Base-by-base conservation (phyloP, 2,797 vertebrate species). In the Crocidura indochinensis region DNA sequence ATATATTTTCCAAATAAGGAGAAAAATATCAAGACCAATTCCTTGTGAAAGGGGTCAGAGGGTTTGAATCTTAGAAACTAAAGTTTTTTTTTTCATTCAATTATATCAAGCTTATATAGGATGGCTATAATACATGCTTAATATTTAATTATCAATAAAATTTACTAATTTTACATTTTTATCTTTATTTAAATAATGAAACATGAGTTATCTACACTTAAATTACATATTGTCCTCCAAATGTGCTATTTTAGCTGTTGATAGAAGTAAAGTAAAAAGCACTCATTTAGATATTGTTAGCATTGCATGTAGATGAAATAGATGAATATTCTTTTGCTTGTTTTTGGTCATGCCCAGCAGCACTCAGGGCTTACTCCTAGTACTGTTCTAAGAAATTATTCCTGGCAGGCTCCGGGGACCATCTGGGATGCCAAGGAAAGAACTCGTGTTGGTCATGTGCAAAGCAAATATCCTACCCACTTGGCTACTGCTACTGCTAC, bases 121-220 rank as follows among this genome's bases (percentile, higher is more conserved):
- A 17, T 83, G 11, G 51, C 26, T 76, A 68, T 83, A 74, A 74
- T 12, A 29, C 46, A 27, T 65, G 6, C 77, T 92, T 78, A 20
- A 84, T 62, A 31, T 87, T 79, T 71, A 72, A 38, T 38, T 29
- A 51, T 87, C 24, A 75, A 2, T 85, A 91, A 89, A 91, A 87
- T 76, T 1, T 24, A 62, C 65, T 1, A 4, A 11, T 2, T 38
- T 38, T 46, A 84, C 31, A 78, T 24, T n/a, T 44, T 65, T 88
- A 81, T 77, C 29, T 12, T 65, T 67, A 44, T 72, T 75, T 93
- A 76, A 88, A 74, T 73, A 90, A 81, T 67, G 38, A 90, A 88
- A 80, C 38, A 85, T 31, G 29, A 90, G 27, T 74, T 78, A 71
- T 78, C 31, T 75, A 53, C 12, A 75, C 15, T 77, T 38, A 84